phyloP scores from a whole-genome alignment of 2,797 vertebrate genomes.

The Coregonus suidteri region DNA sequence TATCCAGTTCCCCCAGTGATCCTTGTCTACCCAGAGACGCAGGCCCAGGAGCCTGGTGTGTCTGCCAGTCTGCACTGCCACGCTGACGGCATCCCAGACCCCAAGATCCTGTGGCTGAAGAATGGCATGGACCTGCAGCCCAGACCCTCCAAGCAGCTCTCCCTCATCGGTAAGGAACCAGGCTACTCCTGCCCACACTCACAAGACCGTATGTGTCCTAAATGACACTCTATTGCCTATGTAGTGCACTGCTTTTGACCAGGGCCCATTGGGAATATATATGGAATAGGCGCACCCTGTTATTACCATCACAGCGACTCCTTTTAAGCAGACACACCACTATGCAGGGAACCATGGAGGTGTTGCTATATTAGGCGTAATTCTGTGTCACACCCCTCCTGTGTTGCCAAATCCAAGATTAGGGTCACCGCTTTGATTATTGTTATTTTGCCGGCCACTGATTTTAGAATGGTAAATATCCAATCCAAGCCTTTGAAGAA shows the following conservation, averaged over 20 bases:
- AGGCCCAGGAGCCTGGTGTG: slow-evolving; percentile 93
- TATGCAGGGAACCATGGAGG: not conserved
- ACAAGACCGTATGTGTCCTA: not conserved
- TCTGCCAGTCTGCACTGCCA: slow-evolving; percentile 90
- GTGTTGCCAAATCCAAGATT: slow-evolving; percentile 26
- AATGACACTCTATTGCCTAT: not conserved
- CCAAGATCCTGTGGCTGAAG: slow-evolving; percentile 93
- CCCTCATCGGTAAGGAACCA: slow-evolving; percentile 82
- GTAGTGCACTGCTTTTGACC: not conserved
- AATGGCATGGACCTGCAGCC: slow-evolving; percentile 88
- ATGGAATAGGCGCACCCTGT: not conserved
- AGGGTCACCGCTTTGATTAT: not conserved
- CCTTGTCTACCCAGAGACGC: slow-evolving; percentile 92
- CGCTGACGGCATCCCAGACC: slow-evolving; percentile 92
- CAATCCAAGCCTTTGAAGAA: slow-evolving; percentile 12
- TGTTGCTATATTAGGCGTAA: not conserved
- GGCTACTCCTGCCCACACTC: not conserved
- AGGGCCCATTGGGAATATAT: not conserved
- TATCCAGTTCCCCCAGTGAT: slow-evolving; percentile 93
- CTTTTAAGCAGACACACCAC: not conserved
- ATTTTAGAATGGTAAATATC: slow-evolving; percentile 25
- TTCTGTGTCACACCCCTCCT: not conserved
- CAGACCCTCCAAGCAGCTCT: slow-evolving; percentile 86
- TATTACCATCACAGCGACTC: not conserved
- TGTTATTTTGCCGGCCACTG: not conserved